phyloP scores from a whole-genome alignment of 1,140 invertebrate species.

The Cephus cinctus region DNA sequence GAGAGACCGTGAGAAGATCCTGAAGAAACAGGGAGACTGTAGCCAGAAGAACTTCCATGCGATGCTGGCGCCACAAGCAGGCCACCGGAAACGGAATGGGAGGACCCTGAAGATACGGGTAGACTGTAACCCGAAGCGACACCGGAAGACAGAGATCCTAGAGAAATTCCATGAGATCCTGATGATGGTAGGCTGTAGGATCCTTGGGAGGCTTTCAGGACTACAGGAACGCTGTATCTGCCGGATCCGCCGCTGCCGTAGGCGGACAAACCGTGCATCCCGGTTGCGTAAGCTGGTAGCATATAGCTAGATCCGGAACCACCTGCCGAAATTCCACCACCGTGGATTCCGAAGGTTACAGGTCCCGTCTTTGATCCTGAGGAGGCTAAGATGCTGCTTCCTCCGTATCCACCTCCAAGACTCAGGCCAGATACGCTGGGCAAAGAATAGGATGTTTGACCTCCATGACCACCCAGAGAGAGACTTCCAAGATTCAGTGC shows the following conservation, averaged over 20 bases:
- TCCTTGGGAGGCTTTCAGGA: slow-evolving; percentile 17
- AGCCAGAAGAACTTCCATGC: slow-evolving; percentile 25
- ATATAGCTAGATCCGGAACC: slow-evolving; percentile 2
- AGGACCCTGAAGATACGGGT: slow-evolving; percentile 23
- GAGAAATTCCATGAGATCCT: neutral
- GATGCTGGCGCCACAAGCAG: slow-evolving; percentile 27
- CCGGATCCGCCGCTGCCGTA: slow-evolving; percentile 21
- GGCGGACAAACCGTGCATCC: slow-evolving; percentile 26
- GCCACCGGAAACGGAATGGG: slow-evolving; percentile 32
- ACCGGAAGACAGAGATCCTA: slow-evolving; percentile 2
- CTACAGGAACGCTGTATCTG: slow-evolving; percentile 21
- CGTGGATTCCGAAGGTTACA: slow-evolving; percentile 38
- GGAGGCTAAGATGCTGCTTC: neutral
- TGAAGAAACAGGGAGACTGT: slow-evolving; percentile 22
- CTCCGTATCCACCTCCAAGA: slow-evolving; percentile 5
- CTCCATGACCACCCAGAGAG: slow-evolving; percentile 21
- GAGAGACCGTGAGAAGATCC: slow-evolving; percentile 24
- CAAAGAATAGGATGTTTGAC: slow-evolving; percentile 20
- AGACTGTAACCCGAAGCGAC: slow-evolving; percentile 20
- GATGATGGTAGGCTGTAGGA: slow-evolving; percentile 16
- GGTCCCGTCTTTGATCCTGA: slow-evolving; percentile 41
- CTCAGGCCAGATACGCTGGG: slow-evolving; percentile 8
- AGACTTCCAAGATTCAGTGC: slow-evolving; percentile 19
- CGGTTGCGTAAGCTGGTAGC: slow-evolving; percentile 17
- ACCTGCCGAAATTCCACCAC: slow-evolving; percentile 8